Evolutionary conservation across 2,888 invertebrate species (phyloP).

Genomic region (Drosophila conformis): DNA sequence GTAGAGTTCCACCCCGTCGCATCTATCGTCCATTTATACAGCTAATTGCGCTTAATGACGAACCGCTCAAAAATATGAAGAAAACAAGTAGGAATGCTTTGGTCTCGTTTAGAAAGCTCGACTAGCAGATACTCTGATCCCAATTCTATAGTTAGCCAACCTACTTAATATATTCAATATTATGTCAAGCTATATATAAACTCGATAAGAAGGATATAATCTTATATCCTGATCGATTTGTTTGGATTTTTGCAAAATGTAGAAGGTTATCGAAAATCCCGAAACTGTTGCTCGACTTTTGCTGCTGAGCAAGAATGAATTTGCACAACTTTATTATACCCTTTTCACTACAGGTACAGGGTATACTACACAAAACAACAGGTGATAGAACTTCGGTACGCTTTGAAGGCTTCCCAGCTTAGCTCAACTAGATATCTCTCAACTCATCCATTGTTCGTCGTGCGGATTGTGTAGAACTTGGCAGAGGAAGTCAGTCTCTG

Average conservation of each 20-base stretch:
- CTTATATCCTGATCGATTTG: no score
- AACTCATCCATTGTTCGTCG: conserved; percentile 17
- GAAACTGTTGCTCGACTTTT: not conserved
- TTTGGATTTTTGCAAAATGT: no score
- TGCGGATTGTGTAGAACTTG: not conserved
- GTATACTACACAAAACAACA: not conserved
- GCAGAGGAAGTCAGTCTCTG: conserved; percentile 12
- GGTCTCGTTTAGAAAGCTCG: not conserved
- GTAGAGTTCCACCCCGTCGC: conserved; percentile 43
- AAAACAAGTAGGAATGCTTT: not conserved
- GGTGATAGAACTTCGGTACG: conserved; percentile 27
- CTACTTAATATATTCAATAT: no score
- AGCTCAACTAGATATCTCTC: not conserved
- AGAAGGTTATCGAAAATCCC: no score
- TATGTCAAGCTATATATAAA: no score
- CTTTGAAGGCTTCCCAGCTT: conserved; percentile 1
- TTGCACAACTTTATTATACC: not conserved
- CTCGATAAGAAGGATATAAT: no score
- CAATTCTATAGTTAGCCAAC: not conserved
- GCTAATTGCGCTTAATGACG: conserved; percentile 56
- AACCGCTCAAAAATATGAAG: conserved; percentile 30
- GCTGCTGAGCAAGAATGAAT: not conserved
- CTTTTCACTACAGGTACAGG: not conserved
- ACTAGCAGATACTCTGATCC: not conserved
- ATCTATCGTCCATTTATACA: conserved; percentile 43